phyloP scores from a whole-genome alignment of 2,888 invertebrate species.

The Halictus ligatus region DNA sequence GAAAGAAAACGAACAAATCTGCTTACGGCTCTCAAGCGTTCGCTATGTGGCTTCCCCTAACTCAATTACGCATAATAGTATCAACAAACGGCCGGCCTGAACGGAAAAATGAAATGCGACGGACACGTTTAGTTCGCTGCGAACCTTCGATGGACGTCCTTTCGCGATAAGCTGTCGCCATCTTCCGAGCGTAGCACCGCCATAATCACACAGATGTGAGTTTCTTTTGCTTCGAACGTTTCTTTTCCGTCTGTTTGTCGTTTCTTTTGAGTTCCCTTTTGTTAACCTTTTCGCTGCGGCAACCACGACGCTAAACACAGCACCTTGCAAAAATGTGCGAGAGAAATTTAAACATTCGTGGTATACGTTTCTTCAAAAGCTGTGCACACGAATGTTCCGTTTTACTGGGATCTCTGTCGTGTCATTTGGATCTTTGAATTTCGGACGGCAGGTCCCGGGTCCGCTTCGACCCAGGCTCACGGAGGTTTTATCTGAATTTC shows the following conservation, averaged over 20 bases:
- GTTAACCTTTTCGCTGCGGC: neutral
- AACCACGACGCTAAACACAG: neutral
- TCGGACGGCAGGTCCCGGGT: too few relatives aligned
- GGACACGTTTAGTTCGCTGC: slow-evolving; percentile 71
- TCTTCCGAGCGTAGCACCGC: neutral
- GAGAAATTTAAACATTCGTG: too few relatives aligned
- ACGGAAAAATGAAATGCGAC: slow-evolving; percentile 46
- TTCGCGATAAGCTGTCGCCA: slow-evolving; percentile 27
- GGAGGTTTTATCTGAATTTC: too few relatives aligned
- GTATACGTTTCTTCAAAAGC: too few relatives aligned
- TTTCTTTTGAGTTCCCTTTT: neutral
- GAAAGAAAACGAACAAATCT: slow-evolving; percentile 71
- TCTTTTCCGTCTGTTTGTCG: neutral
- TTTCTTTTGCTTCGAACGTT: slow-evolving; percentile 18
- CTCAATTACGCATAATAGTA: slow-evolving; percentile 80
- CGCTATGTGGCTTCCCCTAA: slow-evolving; percentile 81
- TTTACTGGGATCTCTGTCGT: too few relatives aligned
- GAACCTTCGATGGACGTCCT: slow-evolving; percentile 35
- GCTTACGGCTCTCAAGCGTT: slow-evolving; percentile 76
- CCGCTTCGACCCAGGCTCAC: too few relatives aligned
- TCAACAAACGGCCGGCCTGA: slow-evolving; percentile 77
- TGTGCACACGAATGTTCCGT: too few relatives aligned
- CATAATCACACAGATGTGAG: slow-evolving; percentile 58
- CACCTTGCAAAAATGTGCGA: too few relatives aligned
- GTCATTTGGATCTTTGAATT: too few relatives aligned